These are phyloP conservation scores for Buathra laborator DNA, from an alignment of 2,888 invertebrate species.

Conservation along the genomic window DNA sequence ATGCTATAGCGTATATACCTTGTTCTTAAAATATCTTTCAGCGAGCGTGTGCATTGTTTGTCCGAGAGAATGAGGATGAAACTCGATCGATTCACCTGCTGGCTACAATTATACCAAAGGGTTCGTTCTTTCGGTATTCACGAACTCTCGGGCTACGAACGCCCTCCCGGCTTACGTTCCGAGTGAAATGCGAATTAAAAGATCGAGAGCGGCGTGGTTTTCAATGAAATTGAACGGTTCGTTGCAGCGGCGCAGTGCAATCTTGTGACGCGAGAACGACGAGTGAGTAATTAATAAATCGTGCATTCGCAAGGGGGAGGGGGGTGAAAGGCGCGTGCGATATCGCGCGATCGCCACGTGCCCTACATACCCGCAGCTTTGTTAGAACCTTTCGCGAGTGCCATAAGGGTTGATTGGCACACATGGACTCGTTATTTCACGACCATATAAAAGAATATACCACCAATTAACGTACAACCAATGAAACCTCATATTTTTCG, in stretches of 20 bases:
- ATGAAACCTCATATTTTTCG: constrained; percentile 2
- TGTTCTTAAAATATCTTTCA: constrained; percentile 31
- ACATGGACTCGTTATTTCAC: constrained; percentile 33
- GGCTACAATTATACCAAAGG: not conserved
- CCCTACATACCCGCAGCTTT: constrained; percentile 39
- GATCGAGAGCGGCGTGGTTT: not conserved
- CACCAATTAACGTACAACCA: constrained; percentile 45
- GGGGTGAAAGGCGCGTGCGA: constrained; percentile 49
- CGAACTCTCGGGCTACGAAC: not conserved
- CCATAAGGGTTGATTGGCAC: constrained; percentile 47
- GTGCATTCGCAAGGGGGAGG: not conserved
- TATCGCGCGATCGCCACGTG: constrained; percentile 56
- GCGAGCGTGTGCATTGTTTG: constrained; percentile 14
- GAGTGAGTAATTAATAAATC: constrained; percentile 47
- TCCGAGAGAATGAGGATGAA: not conserved
- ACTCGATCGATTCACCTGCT: constrained; percentile 26
- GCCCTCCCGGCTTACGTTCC: not conserved
- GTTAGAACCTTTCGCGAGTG: constrained; percentile 41
- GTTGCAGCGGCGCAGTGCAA: constrained; percentile 24
- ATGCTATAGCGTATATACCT: not conserved
- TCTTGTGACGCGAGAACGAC: constrained; percentile 20
- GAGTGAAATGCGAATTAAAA: constrained; percentile 9
- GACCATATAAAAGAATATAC: constrained; percentile 12
- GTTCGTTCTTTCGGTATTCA: not conserved
- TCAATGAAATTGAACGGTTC: constrained; percentile 12